These are phyloP conservation scores for Erebia aethiops DNA, from an alignment of 2,888 invertebrate species.

Conservation along the genomic window DNA sequence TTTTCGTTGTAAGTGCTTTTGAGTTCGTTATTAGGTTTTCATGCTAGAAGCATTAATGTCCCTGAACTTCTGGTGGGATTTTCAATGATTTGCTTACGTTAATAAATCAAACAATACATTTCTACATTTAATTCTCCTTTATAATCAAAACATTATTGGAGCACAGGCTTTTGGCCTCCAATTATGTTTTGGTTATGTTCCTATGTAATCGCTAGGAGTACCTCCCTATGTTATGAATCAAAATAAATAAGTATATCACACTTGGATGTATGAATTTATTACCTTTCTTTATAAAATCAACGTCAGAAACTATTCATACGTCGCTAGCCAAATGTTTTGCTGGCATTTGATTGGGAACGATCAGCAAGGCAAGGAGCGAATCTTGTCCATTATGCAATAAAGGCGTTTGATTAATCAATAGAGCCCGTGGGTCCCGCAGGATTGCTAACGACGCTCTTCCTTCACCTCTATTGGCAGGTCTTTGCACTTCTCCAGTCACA, in stretches of 20 bases:
- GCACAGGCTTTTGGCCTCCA: too few relatives aligned
- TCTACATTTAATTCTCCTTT: too few relatives aligned
- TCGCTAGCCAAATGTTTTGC: conserved; percentile 6
- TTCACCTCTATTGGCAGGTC: conserved; percentile 47
- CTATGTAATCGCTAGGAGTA: neutral
- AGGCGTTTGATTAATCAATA: conserved; percentile 79
- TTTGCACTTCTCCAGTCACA: conserved; percentile 37
- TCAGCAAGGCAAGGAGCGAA: conserved; percentile 28
- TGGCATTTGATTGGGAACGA: conserved; percentile 14
- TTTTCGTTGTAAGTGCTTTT: too few relatives aligned
- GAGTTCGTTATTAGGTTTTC: too few relatives aligned
- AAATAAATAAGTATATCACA: neutral
- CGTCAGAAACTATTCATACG: conserved; percentile 3
- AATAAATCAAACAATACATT: too few relatives aligned
- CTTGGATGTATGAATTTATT: neutral
- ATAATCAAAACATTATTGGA: too few relatives aligned
- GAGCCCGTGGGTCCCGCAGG: conserved; percentile 70
- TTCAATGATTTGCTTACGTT: too few relatives aligned
- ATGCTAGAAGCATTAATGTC: too few relatives aligned
- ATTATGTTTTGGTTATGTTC: too few relatives aligned
- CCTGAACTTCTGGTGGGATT: too few relatives aligned
- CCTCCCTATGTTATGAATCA: neutral
- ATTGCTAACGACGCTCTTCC: conserved; percentile 69
- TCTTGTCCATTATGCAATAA: conserved; percentile 72
- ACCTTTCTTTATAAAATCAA: neutral